Evolutionary conservation across 2,888 invertebrate genomes (phyloP).

Genomic region (Acheta domesticus): DNA sequence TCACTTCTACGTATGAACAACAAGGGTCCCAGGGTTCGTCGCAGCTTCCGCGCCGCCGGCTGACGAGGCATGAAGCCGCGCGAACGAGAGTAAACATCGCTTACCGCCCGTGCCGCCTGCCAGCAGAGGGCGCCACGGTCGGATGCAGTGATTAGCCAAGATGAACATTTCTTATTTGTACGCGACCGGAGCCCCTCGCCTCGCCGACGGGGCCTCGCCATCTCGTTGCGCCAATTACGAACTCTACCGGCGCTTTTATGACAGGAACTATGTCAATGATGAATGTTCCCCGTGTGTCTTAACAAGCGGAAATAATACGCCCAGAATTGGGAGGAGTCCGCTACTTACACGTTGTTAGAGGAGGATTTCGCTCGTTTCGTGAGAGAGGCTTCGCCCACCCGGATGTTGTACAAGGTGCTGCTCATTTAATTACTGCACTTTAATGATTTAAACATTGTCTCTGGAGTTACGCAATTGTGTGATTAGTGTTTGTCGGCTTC

Average conservation of each 20-base stretch:
- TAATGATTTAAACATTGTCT: not conserved
- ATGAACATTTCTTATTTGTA: too few relatives aligned
- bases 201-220: too few relatives aligned
- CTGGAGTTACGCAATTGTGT: conserved; percentile 1
- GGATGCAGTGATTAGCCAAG: too few relatives aligned
- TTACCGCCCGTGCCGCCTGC: too few relatives aligned
- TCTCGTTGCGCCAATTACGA: not conserved
- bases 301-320: conserved; percentile 9
- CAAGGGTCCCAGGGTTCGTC: too few relatives aligned
- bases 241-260: not conserved
- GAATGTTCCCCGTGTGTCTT: not conserved
- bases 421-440: not conserved
- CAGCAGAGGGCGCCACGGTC: too few relatives aligned
- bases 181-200: too few relatives aligned
- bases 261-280: not conserved
- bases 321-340: not conserved
- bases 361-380: too few relatives aligned
- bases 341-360: not conserved
- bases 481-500: not conserved
- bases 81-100: too few relatives aligned
- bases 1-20: too few relatives aligned
- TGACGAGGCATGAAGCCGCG: too few relatives aligned
- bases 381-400: not conserved
- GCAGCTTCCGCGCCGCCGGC: too few relatives aligned
- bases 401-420: not conserved